Percentiles rank a stretch among this genome's conserved stretches.
Conservation (phyloP, 2,888 invertebrate genomes). For the Cataglyphis cursor region DNA sequence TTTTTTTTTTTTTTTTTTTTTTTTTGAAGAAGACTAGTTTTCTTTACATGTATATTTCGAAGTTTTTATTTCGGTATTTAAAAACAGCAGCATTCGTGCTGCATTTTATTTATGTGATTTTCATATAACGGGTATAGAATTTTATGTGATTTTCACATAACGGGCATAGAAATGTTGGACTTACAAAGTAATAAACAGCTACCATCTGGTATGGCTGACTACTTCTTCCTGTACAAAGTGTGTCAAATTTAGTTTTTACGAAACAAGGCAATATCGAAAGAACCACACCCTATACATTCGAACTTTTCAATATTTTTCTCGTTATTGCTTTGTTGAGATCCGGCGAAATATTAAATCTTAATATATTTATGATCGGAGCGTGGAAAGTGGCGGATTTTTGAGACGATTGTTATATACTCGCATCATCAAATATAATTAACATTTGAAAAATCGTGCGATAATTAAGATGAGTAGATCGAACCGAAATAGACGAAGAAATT, state of each 20-base stretch:
- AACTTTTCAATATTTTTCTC: slow-evolving; percentile 25
- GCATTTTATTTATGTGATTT: slow-evolving; percentile 13
- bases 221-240: slow-evolving; percentile 16
- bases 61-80: neutral
- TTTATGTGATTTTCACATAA: slow-evolving; percentile 6
- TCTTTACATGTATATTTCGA: neutral
- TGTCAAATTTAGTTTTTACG: slow-evolving; percentile 40
- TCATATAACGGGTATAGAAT: slow-evolving; percentile 1
- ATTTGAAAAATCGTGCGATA: neutral
- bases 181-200: slow-evolving; percentile 32
- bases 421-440: neutral
- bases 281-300: neutral
- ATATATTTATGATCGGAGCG: neutral
- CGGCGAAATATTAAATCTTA: neutral
- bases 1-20: neutral
- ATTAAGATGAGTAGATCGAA: neutral
- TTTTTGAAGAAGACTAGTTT: neutral
- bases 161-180: slow-evolving; percentile 23
- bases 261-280: slow-evolving; percentile 25
- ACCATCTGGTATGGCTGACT: slow-evolving; percentile 29
- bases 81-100: neutral
- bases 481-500: neutral
- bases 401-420: neutral
- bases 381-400: neutral
- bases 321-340: neutral